phyloP scores from a whole-genome alignment of 2,888 invertebrate genomes.

The Ochropleura plecta region DNA sequence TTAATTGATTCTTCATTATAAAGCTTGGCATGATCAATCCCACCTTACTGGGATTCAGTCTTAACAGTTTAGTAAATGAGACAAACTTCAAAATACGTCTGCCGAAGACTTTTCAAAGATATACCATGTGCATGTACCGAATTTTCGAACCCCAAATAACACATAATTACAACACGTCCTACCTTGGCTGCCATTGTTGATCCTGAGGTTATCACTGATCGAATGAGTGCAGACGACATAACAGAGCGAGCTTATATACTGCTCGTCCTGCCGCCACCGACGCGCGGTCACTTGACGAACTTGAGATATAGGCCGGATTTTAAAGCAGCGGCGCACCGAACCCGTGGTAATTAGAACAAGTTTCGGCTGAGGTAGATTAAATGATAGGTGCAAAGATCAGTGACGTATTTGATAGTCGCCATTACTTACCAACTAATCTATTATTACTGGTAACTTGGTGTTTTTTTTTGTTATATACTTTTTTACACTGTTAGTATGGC shows the following conservation, averaged over 20 bases:
- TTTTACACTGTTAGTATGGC: too few relatives aligned
- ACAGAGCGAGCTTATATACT: conserved; percentile 75
- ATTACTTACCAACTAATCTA: not conserved
- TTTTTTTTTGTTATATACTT: too few relatives aligned
- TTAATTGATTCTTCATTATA: not conserved
- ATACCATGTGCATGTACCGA: too few relatives aligned
- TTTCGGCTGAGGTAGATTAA: conserved; percentile 20
- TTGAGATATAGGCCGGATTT: conserved; percentile 66
- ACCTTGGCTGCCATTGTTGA: conserved; percentile 84
- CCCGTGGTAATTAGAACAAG: conserved; percentile 41
- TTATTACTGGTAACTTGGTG: not conserved
- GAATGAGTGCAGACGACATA: conserved; percentile 73
- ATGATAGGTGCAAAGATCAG: conserved; percentile 18
- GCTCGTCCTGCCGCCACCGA: conserved; percentile 29
- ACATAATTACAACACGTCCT: conserved; percentile 30
- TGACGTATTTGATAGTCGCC: not conserved
- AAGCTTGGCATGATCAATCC: not conserved
- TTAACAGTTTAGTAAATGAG: not conserved
- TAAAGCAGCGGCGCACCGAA: not conserved
- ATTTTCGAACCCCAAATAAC: not conserved
- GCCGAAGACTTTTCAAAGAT: too few relatives aligned
- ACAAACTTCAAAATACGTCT: not conserved
- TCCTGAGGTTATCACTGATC: conserved; percentile 73
- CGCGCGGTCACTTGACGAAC: conserved; percentile 65
- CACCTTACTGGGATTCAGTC: not conserved